phyloP scores from a whole-genome alignment of 2,888 invertebrate species.

The Dicyrtoma fusca region DNA sequence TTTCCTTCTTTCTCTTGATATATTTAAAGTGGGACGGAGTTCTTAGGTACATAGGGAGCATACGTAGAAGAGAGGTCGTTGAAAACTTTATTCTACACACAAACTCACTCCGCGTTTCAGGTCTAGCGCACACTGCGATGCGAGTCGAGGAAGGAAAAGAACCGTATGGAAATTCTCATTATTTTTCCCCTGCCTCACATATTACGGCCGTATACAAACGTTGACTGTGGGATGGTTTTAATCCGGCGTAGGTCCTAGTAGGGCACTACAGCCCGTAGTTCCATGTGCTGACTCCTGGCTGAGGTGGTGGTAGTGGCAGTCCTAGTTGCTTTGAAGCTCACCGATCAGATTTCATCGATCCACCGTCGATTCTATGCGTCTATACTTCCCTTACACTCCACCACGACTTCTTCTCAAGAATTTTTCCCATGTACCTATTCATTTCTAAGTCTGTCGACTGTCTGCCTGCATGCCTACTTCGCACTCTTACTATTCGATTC shows the following conservation, averaged over 20 bases:
- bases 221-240: background rate
- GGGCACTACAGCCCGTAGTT: background rate
- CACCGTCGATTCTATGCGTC: background rate
- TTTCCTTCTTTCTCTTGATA: no score
- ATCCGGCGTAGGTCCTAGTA: background rate
- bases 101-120: no score
- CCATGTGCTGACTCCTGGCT: background rate
- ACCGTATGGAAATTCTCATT: conserved; percentile 11
- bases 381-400: background rate
- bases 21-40: no score
- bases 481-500: background rate
- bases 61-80: no score
- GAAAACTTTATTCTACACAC: no score
- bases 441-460: no score
- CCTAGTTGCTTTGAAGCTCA: background rate
- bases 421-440: no score
- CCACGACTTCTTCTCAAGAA: background rate
- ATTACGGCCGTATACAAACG: background rate
- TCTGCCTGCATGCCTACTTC: no score
- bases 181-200: conserved; percentile 1
- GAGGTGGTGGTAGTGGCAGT: no score
- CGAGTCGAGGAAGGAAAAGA: no score
- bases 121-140: no score
- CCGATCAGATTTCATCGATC: conserved; percentile 24
- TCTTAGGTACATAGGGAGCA: no score